A percentile compares a stretch with the other conserved stretches of the same genome.
Conservation (phyloP, 1,140 invertebrate genomes). For the Ladona fulva region DNA sequence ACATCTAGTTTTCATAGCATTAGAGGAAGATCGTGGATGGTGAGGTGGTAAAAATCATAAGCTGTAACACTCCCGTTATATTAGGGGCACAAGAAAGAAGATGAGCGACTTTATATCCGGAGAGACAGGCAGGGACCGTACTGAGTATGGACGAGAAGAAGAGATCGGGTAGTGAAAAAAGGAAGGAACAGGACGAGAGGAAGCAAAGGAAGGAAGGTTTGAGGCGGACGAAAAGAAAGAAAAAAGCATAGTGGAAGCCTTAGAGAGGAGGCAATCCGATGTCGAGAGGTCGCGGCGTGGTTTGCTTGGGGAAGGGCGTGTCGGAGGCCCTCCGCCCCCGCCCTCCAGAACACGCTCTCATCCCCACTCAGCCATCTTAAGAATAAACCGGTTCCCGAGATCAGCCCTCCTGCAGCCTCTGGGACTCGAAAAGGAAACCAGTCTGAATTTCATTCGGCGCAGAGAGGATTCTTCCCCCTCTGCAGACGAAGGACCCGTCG, state of each 20-base stretch:
- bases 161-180: neutral
- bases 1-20: too few relatives aligned
- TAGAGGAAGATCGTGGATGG: too few relatives aligned
- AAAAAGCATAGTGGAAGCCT: neutral
- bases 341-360: neutral
- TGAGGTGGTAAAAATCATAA: neutral
- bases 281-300: neutral
- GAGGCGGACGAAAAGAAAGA: neutral
- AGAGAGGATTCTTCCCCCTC: neutral
- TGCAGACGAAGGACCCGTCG: neutral
- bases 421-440: constrained; percentile 3
- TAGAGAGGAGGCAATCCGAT: neutral
- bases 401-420: neutral
- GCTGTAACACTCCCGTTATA: neutral
- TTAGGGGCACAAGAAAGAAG: neutral
- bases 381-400: neutral
- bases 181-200: neutral
- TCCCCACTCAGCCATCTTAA: neutral
- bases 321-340: neutral
- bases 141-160: neutral
- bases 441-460: neutral
- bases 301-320: constrained; percentile 6
- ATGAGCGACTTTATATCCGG: neutral
- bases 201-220: neutral
- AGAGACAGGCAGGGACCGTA: neutral